phyloP scores from a whole-genome alignment of 2,113 vertebrate species.

The Cyphomyrus discorhynchus region DNA sequence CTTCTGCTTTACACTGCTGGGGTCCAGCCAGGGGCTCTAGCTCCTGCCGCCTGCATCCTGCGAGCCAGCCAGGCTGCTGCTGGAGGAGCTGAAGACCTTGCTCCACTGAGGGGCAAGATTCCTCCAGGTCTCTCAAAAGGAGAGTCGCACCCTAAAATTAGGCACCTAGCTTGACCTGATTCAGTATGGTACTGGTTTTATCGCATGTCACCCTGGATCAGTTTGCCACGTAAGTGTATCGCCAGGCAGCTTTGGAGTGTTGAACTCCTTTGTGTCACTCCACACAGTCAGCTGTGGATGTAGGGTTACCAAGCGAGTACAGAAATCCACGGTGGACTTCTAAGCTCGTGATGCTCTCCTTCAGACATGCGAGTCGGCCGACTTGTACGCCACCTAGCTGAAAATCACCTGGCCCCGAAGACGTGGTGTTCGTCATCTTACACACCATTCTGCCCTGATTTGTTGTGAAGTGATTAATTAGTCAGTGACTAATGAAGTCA shows the following conservation, averaged over 20 bases:
- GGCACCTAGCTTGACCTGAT: background rate
- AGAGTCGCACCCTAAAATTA: background rate
- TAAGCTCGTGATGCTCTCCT: background rate
- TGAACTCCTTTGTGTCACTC: background rate
- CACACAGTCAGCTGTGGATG: background rate
- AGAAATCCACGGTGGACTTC: background rate
- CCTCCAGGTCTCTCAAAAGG: background rate
- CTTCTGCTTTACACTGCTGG: background rate
- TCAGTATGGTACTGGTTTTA: background rate
- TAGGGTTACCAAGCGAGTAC: background rate
- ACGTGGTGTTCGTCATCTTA: background rate
- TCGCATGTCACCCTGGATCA: background rate
- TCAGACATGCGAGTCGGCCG: background rate
- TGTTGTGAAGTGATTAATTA: background rate
- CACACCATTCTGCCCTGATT: background rate
- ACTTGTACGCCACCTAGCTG: background rate
- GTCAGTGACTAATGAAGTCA: background rate
- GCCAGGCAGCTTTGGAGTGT: background rate
- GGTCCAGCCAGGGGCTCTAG: background rate
- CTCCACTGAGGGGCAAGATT: background rate
- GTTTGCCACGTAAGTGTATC: background rate
- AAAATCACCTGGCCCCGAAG: background rate
- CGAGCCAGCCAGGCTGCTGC: background rate
- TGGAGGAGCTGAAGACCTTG: background rate
- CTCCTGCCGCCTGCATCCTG: background rate